Conservation (phyloP, 1,140 invertebrate species). For the Anoplolepis gracilipes region DNA sequence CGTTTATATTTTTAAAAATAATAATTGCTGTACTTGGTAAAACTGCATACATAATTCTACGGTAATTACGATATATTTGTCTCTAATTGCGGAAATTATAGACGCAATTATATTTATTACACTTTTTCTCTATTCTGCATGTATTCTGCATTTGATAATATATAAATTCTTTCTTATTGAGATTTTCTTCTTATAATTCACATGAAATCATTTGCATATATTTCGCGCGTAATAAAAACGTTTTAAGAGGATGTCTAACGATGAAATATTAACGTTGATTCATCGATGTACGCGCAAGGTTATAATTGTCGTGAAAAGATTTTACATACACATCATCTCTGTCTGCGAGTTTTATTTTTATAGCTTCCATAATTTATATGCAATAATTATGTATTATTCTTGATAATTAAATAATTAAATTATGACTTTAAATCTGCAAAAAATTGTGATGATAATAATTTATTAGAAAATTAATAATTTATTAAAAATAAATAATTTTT, state of each 20-base stretch:
- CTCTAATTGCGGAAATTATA: neutral
- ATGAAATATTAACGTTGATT: slow-evolving; percentile 29
- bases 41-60: neutral
- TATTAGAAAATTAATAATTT: neutral
- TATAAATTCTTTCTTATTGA: slow-evolving; percentile 2
- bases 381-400: neutral
- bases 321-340: neutral
- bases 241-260: neutral
- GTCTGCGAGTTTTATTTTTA: neutral
- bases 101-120: neutral
- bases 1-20: no score
- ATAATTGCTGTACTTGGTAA: neutral
- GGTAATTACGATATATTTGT: neutral
- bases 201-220: neutral
- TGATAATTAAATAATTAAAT: neutral
- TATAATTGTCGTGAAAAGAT: neutral
- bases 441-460: neutral
- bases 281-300: neutral
- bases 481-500: neutral
- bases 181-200: neutral
- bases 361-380: neutral
- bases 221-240: neutral
- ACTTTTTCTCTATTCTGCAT: neutral
- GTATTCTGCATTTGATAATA: neutral
- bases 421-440: no score